Base-by-base conservation (phyloP, 2,888 invertebrate species). In the Adineta ricciae region DNA sequence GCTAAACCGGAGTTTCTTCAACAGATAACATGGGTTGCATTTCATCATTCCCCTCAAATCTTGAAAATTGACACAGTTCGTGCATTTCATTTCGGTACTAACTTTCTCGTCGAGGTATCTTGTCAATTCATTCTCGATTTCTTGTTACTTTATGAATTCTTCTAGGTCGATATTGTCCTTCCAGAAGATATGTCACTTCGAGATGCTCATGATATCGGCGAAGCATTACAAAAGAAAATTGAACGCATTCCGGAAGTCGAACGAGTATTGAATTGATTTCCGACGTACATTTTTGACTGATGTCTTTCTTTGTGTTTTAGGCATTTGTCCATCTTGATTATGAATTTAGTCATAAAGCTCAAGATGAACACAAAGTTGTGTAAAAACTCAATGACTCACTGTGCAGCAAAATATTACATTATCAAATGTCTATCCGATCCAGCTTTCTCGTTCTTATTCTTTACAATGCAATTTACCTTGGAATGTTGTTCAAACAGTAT, bases 281-380 rank as follows among this genome's bases (percentile, higher is more conserved):
- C n/a, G n/a, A n/a, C 24, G n/a, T 83, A 1, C 5, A 24, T 41
- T 4, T 82, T 32, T n/a, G 2, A 0, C 41, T 41, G 19, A 24
- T 32, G 27, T 82, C 19, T 16, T 24, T 4, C 24, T 24, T 83
- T 78, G 1, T 78, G 0, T 9, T 78, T n/a, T 78, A 78, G 78
- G 91, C 91, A 0, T 92, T 92, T 87, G 92, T 92, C 0, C 92
- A 92, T 87, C 88, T 91, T 24, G 92, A 92, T 87, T 92, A 91
- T 87, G 91, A 92, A 83, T 83, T 50, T 50, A 21, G 21, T 52
- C 83, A 83, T 41, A 83, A 83, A 11, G 50, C 83, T 3, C 24
- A 27, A 2, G 52, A 52, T 83, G 83, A 83, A 83, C 83, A 83
- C 32, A 83, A 83, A 50, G 24, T 83, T n/a, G 83, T 83, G 49